Evolutionary conservation across 2,888 invertebrate genomes (phyloP), one percentile per base, ranked within the genome.

Genomic region (Germaria angustata): DNA sequence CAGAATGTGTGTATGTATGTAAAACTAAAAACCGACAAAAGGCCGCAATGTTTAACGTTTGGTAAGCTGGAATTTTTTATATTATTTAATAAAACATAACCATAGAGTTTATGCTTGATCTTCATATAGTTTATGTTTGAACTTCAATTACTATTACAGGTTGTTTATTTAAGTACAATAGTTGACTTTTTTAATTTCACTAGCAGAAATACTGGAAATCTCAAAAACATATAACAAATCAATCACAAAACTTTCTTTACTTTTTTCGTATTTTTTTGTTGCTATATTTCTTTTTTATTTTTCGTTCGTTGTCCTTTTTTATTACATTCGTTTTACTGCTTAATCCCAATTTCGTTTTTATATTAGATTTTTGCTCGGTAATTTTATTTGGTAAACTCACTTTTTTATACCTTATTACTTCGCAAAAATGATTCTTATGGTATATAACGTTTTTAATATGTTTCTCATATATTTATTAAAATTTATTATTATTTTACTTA

Each of bases 401-500:
- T 81, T 85, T 80, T 79, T 81, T 69, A 65, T 61, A 69, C 63
- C 81, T 76, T 75, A 36, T 44, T 73, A 55, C 15, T 77, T 39
- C 22, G 39, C 55, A 66, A 51, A 57, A 72, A 84, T 66, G 39
- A 77, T 59, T 57, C 22, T 69, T 51, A 61, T 80, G 76, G 53
- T 78, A 81, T 77, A 84, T 85, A 73, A 80, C 77, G 68, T 82
- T 75, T 77, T 72, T 80, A 66, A 81, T 32, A 80, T 24, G 76
- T 84, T 78, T 84, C 55, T 83, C 73, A 84, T 71, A 84, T 78
- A 83, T 84, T 84, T 81, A 84, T 83, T 81, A 85, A 86, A 86
- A 85, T 83, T 81, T 82, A 77, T 84, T 77, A 84, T 84, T 28
- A 28, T 85, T 87, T 86, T 84, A 86, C 86, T 85, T 86, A 88